Evolutionary conservation across 2,797 vertebrate species (phyloP).

Genomic region (Enteromius radiatus): DNA sequence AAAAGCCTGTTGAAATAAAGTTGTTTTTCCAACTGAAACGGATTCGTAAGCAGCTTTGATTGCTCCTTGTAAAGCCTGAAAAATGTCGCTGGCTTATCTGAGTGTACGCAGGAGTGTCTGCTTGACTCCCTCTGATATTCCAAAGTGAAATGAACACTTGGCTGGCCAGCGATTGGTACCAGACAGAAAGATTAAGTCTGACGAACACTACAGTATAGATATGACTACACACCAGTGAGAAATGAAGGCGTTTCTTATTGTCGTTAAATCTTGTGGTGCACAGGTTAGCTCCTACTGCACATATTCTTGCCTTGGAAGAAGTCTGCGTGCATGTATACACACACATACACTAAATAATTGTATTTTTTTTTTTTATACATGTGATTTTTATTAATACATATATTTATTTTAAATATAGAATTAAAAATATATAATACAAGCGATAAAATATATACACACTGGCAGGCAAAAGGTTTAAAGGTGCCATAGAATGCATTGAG

Average conservation of each 20-base stretch:
- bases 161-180: slow-evolving; percentile 6
- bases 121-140: slow-evolving; percentile 34
- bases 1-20: slow-evolving; percentile 20
- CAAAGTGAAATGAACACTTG: slow-evolving; percentile 13
- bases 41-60: slow-evolving; percentile 59
- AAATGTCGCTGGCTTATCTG: slow-evolving; percentile 55
- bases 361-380: not conserved
- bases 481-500: too few relatives aligned
- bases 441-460: too few relatives aligned
- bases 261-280: not conserved
- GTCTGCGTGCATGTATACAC: too few relatives aligned
- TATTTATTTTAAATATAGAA: not conserved
- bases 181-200: slow-evolving; percentile 35
- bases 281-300: not conserved
- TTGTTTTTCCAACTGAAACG: slow-evolving; percentile 47
- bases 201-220: slow-evolving; percentile 31
- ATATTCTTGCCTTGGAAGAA: not conserved
- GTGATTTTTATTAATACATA: not conserved
- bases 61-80: slow-evolving; percentile 37
- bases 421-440: too few relatives aligned
- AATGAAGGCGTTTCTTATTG: slow-evolving; percentile 20
- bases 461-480: too few relatives aligned
- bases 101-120: slow-evolving; percentile 46
- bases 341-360: not conserved
- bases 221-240: slow-evolving; percentile 3